Base-by-base conservation (phyloP, 2,113 vertebrate species). In the Rhinoderma darwinii region DNA sequence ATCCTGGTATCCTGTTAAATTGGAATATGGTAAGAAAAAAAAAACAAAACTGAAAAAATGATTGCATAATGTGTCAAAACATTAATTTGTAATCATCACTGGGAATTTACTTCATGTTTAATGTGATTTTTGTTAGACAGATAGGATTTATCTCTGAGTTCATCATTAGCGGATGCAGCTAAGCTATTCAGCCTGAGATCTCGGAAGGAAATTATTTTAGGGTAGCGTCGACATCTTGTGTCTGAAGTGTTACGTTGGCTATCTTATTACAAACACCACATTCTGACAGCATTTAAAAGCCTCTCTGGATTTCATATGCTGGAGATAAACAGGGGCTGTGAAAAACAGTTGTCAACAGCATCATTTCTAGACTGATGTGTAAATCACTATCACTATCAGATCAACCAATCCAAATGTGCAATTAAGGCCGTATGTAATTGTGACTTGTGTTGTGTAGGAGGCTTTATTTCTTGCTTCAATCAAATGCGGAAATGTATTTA, bases 81-180 rank as follows among this genome's bases (percentile, higher is more conserved):
- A 83, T 83, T 63, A 4, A 83, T 83, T 66, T 83, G 17, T 51
- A 83, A 51, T 83, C 63, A 63, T 83, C 30, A 70, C 80, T 25
- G 44, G 1, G 17, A 83, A 83, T 83, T 70, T 63, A 83, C 81
- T 83, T 83, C 3, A 32, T 72, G 18, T 51, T 70, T 72, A 72
- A 51, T 83, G 27, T 70, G 63, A 72, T 83, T 72, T 70, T 83
- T 54, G 4, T 83, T 43, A 66, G 37, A 66, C 27, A 30, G 59
- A 39, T 82, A 22, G 59, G 43, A 66, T 68, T 44, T 70, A 47
- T 68, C 59, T 32, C 18, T 70, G 59, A 51, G 66, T 83, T 72
- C 17, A 70, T 83, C 47, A 70, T 83, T 51, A 83, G 39, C 11
- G 39, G 37, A 66, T 37, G 63, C 37, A 47, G 30, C 61, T 51